A percentile compares a stretch with the other conserved stretches of the same genome.
Conservation (phyloP, 2,888 invertebrate species). For the Phyto melanocephala region DNA sequence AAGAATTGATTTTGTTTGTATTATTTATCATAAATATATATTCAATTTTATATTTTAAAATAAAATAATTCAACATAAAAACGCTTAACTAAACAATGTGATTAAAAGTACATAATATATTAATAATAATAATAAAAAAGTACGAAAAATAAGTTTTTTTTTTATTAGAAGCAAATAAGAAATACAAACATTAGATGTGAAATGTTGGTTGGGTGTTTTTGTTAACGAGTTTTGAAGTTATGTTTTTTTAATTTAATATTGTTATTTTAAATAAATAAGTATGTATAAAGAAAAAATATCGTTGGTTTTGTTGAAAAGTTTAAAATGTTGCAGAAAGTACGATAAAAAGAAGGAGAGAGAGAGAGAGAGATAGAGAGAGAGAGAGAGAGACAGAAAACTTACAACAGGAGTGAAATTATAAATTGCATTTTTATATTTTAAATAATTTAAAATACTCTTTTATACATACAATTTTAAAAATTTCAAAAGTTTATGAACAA, state of each 20-base stretch:
- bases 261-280: no score
- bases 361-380: not conserved
- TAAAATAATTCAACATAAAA: slow-evolving; percentile 67
- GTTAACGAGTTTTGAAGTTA: not conserved
- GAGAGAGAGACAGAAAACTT: not conserved
- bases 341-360: no score
- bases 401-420: no score
- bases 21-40: slow-evolving; percentile 64
- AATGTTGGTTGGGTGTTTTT: slow-evolving; percentile 5
- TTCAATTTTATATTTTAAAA: slow-evolving; percentile 70
- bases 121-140: slow-evolving; percentile 68
- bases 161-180: slow-evolving; percentile 29
- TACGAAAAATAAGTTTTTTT: slow-evolving; percentile 30
- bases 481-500: no score
- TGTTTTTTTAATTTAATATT: no score
- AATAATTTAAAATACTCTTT: no score
- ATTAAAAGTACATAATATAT: slow-evolving; percentile 68
- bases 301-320: not conserved
- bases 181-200: slow-evolving; percentile 30
- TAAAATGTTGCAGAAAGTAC: not conserved
- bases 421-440: no score
- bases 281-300: no score
- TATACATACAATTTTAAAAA: no score
- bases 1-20: slow-evolving; percentile 43
- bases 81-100: slow-evolving; percentile 69